Percentiles rank a stretch among this genome's conserved stretches.
phyloP scores from a whole-genome alignment of 2,113 vertebrate genomes.

The Gasterosteus nipponicus region DNA sequence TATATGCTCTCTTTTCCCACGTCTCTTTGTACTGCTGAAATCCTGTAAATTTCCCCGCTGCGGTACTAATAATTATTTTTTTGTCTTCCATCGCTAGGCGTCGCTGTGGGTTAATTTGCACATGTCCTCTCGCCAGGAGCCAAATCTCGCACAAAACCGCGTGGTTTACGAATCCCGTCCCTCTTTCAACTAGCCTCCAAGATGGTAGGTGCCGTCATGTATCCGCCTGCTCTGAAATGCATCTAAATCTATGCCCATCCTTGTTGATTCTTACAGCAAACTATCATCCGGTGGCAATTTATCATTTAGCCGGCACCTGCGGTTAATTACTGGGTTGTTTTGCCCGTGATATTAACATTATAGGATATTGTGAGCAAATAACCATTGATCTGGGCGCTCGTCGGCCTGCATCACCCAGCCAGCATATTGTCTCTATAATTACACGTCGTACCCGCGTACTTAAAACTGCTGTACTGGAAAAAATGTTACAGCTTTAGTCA shows the following conservation, averaged over 20 bases:
- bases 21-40: too few species aligned
- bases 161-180: conserved; percentile 62
- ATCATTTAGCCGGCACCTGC: rapidly evolving
- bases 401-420: conserved; percentile 15
- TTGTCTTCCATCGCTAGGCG: conserved; percentile 46
- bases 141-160: conserved; percentile 76
- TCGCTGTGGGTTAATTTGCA: conserved; percentile 48
- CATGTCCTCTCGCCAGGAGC: rapidly evolving
- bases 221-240: not conserved
- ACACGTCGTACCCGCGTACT: not conserved
- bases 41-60: too few species aligned
- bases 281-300: rapidly evolving
- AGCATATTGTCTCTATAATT: rapidly evolving
- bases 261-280: not conserved
- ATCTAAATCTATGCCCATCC: conserved; percentile 71
- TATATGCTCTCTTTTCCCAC: too few species aligned
- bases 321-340: not conserved
- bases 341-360: not conserved
- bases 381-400: not conserved
- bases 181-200: conserved; percentile 78
- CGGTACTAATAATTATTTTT: too few species aligned
- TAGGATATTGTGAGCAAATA: not conserved
- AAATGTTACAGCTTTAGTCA: rapidly evolving
- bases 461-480: too few species aligned
- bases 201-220: conserved; percentile 78